Evolutionary conservation across 2,113 vertebrate genomes (phyloP), one percentile per base, ranked within the genome.

Genomic region (Poeciliopsis prolifica): DNA sequence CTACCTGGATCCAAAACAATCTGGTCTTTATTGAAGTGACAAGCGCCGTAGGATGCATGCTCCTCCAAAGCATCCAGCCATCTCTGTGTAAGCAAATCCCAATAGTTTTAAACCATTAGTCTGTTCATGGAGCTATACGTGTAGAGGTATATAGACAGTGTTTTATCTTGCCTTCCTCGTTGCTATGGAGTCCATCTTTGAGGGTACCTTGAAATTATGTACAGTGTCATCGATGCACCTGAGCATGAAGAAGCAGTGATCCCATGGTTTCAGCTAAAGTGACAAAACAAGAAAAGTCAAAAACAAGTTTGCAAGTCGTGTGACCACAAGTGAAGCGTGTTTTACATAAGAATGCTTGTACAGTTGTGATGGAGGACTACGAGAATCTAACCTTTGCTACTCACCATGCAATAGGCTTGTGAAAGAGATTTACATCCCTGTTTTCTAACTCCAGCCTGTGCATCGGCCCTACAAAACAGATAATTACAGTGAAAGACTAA

Each of bases 1-100:
- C 91, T 93, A 15, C 92, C 91, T 2, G 90, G 94, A 12, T 96
- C 94, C 11, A 93, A 94, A 4, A 88, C 91, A 42, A 93, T 5
- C 79, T 95, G 93, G n/a, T 96, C 95, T 64, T 94, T 94, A 5
- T 91, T 92, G 74, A 93, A 95, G 84, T 97, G 95, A 64, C 92
- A 94, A 73, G 95, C 96, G 86, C 96, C 96, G 12, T 96, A 97
- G 1, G 96, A 95, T 26, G 96, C 95, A 84, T 98, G 97, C 1
- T 95, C 95, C 86, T 97, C 95, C 75, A 98, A 94, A 28, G 96
- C 96, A 74, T 96, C 95, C 82, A 98, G 61, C 97, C 97, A 99
- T 35, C 85, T 95, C 97, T 98, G 75, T 54, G 44, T 31, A 26
- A 1, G 83, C 33, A 90, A 65, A 81, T 28, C 79, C 1, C 61